A percentile compares a stretch with the other conserved stretches of the same genome.
These are phyloP conservation scores for Asarcornis scutulata DNA, from an alignment of 2,113 vertebrate species.

Conservation along the genomic window DNA sequence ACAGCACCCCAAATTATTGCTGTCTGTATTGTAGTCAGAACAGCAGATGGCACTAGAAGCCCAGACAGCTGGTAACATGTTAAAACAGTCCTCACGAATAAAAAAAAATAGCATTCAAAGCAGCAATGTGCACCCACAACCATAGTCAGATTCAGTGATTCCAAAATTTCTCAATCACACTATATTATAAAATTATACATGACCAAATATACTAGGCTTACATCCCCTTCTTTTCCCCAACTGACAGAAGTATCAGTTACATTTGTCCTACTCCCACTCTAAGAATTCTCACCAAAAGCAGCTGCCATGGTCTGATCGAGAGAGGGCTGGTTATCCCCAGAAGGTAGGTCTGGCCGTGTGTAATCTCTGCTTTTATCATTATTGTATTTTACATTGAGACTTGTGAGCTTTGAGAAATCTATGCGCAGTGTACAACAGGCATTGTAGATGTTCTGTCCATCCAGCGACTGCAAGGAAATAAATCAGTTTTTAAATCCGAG, in stretches of 20 bases:
- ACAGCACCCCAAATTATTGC: neutral
- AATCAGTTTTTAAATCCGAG: neutral
- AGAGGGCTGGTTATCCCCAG: slow-evolving; percentile 87
- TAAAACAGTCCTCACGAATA: accelerated
- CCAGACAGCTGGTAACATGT: neutral
- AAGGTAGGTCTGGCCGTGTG: slow-evolving; percentile 92
- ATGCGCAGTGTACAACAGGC: slow-evolving; percentile 95
- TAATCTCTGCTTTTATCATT: slow-evolving; percentile 96
- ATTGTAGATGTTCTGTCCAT: slow-evolving; percentile 97
- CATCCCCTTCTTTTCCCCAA: neutral
- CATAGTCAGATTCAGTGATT: accelerated
- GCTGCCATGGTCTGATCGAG: slow-evolving; percentile 91
- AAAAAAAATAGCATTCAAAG: neutral
- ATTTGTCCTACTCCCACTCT: neutral
- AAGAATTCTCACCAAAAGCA: slow-evolving; percentile 85
- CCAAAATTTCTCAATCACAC: neutral
- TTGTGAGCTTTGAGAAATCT: slow-evolving; percentile 94
- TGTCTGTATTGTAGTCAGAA: neutral
- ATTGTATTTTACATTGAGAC: slow-evolving; percentile 96
- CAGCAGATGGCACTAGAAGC: slow-evolving; percentile 35
- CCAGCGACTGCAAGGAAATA: slow-evolving; percentile 82
- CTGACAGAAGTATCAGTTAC: accelerated
- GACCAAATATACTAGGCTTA: neutral
- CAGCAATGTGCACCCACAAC: neutral
- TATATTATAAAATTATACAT: neutral